Percentiles rank a stretch among this genome's conserved stretches.
phyloP scores from a whole-genome alignment of 1,140 invertebrate species.

The Linepithema humile region DNA sequence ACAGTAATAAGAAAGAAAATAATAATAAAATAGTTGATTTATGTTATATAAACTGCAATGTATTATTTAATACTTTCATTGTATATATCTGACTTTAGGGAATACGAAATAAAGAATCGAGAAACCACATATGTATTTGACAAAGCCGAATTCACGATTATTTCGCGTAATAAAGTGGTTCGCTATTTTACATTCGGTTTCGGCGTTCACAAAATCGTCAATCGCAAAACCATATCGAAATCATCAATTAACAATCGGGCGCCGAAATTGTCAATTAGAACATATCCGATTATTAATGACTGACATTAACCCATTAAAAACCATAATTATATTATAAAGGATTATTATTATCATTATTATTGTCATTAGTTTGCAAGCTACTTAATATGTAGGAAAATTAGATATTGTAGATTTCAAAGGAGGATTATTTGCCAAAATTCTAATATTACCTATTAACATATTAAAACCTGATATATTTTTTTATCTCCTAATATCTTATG shows the following conservation, averaged over 20 bases:
- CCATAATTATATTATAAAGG: too few species aligned
- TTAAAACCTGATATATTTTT: too few species aligned
- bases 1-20: neutral
- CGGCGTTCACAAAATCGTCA: neutral
- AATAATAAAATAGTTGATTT: neutral
- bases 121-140: neutral
- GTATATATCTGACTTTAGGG: too few species aligned
- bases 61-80: too few species aligned
- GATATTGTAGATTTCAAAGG: too few species aligned
- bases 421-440: too few species aligned
- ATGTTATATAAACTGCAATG: too few species aligned
- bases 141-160: neutral
- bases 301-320: too few species aligned
- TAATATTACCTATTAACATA: too few species aligned
- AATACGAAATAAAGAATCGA: neutral
- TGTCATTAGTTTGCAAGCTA: too few species aligned
- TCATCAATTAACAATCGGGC: neutral
- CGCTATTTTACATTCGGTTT: neutral
- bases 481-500: neutral
- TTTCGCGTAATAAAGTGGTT: neutral
- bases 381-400: too few species aligned
- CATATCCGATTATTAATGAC: neutral
- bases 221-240: neutral
- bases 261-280: slow-evolving; percentile 19
- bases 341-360: too few species aligned